These are phyloP conservation scores for Drosophila algonquin DNA, from an alignment of 2,888 invertebrate genomes.

Conservation along the genomic window DNA sequence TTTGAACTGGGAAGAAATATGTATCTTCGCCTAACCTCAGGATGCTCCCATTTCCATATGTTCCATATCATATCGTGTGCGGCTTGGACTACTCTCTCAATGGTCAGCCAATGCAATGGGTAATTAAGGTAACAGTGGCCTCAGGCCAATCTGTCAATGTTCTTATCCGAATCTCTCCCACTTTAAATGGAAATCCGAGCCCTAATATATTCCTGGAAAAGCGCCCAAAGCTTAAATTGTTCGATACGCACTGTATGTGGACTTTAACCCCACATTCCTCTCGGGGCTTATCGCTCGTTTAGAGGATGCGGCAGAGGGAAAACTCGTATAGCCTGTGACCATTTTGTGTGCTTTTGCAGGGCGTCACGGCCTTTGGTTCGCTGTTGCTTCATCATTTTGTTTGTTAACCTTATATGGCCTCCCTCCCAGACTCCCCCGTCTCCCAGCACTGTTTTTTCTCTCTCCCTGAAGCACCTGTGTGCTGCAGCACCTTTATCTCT, in stretches of 20 bases:
- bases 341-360: slow-evolving; percentile 27
- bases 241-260: not conserved
- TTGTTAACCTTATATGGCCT: slow-evolving; percentile 36
- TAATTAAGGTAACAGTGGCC: not conserved
- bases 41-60: too few relatives aligned
- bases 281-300: slow-evolving; percentile 14
- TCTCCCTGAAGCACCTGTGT: slow-evolving; percentile 48
- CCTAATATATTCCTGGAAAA: not conserved
- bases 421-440: not conserved
- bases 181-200: not conserved
- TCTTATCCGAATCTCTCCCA: not conserved
- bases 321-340: slow-evolving; percentile 31
- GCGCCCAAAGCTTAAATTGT: not conserved
- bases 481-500: not conserved
- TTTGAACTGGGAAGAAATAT: not conserved
- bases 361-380: slow-evolving; percentile 37
- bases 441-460: not conserved
- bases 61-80: not conserved
- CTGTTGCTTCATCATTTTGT: slow-evolving; percentile 69
- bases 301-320: slow-evolving; percentile 14
- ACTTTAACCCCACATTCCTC: not conserved
- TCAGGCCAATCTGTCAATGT: not conserved
- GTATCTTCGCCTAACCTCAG: not conserved
- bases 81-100: not conserved
- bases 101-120: not conserved